Evolutionary conservation across 2,888 invertebrate species (phyloP), one percentile per base, ranked within the genome.

Genomic region (Altica lythri): DNA sequence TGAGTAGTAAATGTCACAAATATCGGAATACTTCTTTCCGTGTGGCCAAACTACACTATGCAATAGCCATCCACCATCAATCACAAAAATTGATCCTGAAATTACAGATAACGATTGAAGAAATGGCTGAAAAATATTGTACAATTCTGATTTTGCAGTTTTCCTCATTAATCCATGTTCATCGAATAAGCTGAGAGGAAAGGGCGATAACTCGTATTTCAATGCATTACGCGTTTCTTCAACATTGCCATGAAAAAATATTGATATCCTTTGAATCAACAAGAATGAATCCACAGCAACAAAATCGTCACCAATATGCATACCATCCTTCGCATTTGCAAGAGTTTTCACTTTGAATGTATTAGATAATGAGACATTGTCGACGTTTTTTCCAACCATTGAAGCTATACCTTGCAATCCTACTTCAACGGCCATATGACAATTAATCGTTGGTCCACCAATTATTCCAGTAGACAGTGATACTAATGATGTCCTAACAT

Each of bases 381-480:
- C n/a, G 12, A 18, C 9, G 12, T 38, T 12, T 19, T 38, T 1
- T 12, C 38, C 38, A 38, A 38, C 10, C 10, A 38, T 38, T 12
- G 1, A 2, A 9, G 6, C 22, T 22, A 38, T 38, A 19, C 38
- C 19, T 18, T 17, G 9, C 18, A 17, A 17, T 18, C 37, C 37
- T 19, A 9, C 5, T 10, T 38, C 19, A 4, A 38, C 2, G 6
- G 18, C 38, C 18, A 17, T 1, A 38, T 38, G 38, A 38, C 38
- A 38, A 22, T 19, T 38, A 8, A 38, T 38, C 3, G 18, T 12
- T 10, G 34, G 34, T 13, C 34, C 34, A 2, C 34, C 34, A 10
- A 34, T 18, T n/a, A 13, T 10, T 38, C 38, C 38, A 10, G 38
- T 38, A 19, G 38, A 38, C 2, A 38, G 12, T 18, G 38, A 18